Percentiles rank a stretch among this genome's conserved stretches.
These are phyloP conservation scores for Chelon labrosus DNA, from an alignment of 2,797 vertebrate genomes.

Conservation along the genomic window DNA sequence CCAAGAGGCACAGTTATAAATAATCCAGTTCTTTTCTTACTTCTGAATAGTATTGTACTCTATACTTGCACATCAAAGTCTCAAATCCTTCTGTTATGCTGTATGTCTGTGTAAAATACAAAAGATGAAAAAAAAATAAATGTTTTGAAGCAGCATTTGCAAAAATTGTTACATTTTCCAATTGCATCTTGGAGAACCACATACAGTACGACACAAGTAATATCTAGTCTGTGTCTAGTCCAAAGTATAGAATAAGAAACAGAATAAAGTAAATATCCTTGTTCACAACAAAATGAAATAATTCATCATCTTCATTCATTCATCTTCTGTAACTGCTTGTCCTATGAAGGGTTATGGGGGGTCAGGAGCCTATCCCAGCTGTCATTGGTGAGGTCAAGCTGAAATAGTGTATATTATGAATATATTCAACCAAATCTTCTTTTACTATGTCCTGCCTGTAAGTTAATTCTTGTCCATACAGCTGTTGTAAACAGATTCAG, in stretches of 20 bases:
- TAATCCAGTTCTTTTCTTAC: slow-evolving; percentile 58
- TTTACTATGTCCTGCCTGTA: background rate
- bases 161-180: slow-evolving; percentile 17
- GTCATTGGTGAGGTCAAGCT: too few species aligned
- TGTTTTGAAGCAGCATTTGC: slow-evolving; percentile 85
- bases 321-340: too few species aligned
- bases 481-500: background rate
- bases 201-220: too few species aligned
- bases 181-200: background rate
- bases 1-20: slow-evolving; percentile 51
- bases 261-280: too few species aligned
- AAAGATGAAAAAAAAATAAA: slow-evolving; percentile 82
- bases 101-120: slow-evolving; percentile 72
- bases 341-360: too few species aligned
- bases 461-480: background rate
- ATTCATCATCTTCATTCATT: too few species aligned
- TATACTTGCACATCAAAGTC: slow-evolving; percentile 63
- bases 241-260: too few species aligned
- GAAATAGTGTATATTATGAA: background rate
- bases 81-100: slow-evolving; percentile 67
- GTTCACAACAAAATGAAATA: too few species aligned
- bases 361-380: too few species aligned
- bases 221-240: too few species aligned
- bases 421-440: background rate
- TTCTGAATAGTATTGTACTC: slow-evolving; percentile 60